Base-by-base conservation (phyloP, 1,140 invertebrate genomes). In the Scaptodrosophila lebanonensis region DNA sequence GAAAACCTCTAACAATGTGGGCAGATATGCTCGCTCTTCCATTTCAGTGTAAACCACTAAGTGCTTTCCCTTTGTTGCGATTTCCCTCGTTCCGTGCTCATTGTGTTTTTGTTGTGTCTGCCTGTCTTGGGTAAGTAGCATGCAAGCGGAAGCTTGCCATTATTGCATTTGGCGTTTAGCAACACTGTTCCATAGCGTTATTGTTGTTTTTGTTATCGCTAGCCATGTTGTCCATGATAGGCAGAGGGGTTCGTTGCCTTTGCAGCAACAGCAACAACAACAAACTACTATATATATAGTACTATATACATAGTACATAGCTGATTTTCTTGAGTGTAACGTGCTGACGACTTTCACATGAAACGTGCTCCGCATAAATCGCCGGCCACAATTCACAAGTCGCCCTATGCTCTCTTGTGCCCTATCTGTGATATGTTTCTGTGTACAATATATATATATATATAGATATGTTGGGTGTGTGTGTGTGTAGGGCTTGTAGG, bases 21-120 rank as follows among this genome's bases (percentile, higher is more conserved):
- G n/a, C n/a, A n/a, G n/a, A n/a, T n/a, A n/a, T n/a, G 16, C 12
- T 27, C n/a, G 16, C n/a, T 16, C 12, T 22, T 16, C 18, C 20
- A 22, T n/a, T n/a, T 36, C 69, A 67, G 58, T 45, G 59, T 67
- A 59, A 71, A 73, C 69, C 70, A 53, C 70, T 73, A 75, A 73
- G 70, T 73, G 70, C 69, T 73, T 68, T 68, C 45, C 70, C 64
- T 68, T 73, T 73, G 68, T 72, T 71, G 50, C 61, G 60, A n/a
- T n/a, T 71, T 71, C 45, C 38, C 54, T 42, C 16, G 52, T 33
- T 38, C 16, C 53, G 59, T 56, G 52, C 47, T 52, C 51, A 17
- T 40, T 61, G 25, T 58, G 59, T 56, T 49, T 51, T 52, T 52
- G 16, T 40, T 61, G 25, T 25, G 44, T 39, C 50, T 9, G 39